Conservation (phyloP, 2,888 invertebrate genomes). For the Drosophila prolongata region DNA sequence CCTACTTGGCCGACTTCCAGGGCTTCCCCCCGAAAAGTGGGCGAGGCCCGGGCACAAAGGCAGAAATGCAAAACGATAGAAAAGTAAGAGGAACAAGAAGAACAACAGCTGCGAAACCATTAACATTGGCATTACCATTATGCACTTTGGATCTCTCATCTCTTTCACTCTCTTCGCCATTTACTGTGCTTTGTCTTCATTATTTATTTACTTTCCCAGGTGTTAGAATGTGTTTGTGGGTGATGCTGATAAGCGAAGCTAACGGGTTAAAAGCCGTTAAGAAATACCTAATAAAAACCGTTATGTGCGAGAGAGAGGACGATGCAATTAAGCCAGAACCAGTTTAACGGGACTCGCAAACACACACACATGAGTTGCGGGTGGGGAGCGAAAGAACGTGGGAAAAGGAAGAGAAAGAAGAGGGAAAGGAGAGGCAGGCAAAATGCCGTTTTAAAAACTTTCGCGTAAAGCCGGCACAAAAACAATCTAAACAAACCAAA, state of each 20-base stretch:
- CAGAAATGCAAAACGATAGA: background rate
- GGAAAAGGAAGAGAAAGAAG: slow-evolving; percentile 1
- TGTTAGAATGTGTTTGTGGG: slow-evolving; percentile 10
- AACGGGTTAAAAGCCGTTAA: slow-evolving; percentile 25
- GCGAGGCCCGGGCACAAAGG: slow-evolving; percentile 12
- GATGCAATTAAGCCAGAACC: slow-evolving; percentile 71
- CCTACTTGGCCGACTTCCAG: slow-evolving; percentile 30
- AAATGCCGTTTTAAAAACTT: slow-evolving; percentile 65
- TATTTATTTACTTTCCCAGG: slow-evolving; percentile 18
- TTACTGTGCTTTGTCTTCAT: slow-evolving; percentile 31
- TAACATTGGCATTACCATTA: slow-evolving; percentile 27
- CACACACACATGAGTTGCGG: slow-evolving; percentile 17
- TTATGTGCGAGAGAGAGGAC: slow-evolving; percentile 32
- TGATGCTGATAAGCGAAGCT: slow-evolving; percentile 38
- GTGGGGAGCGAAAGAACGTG: slow-evolving; percentile 12
- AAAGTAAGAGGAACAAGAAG: slow-evolving; percentile 10
- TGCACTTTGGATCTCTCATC: slow-evolving; percentile 41
- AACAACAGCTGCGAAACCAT: slow-evolving; percentile 21
- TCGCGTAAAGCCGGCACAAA: slow-evolving; percentile 62
- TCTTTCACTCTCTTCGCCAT: slow-evolving; percentile 10
- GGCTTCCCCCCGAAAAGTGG: slow-evolving; percentile 8
- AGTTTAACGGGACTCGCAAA: slow-evolving; percentile 62
- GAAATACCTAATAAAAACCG: slow-evolving; percentile 20
- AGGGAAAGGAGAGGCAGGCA: slow-evolving; percentile 11
- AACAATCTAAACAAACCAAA: slow-evolving; percentile 62